Evolutionary conservation across 2,888 invertebrate species (phyloP).

Genomic region (Myathropa florea): DNA sequence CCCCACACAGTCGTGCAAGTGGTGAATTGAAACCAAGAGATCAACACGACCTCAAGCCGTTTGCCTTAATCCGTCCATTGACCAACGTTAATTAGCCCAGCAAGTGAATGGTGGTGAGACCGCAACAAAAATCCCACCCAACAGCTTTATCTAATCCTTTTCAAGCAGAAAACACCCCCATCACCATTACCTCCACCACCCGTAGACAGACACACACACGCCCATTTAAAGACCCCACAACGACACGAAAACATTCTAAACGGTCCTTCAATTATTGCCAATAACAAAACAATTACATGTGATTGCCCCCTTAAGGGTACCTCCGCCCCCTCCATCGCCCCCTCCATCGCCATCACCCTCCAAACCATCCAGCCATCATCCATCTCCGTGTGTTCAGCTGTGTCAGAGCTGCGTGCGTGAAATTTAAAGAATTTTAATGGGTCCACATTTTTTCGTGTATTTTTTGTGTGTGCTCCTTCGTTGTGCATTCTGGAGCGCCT

Average conservation of each 20-base stretch:
- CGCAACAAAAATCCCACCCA: neutral
- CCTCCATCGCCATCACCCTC: neutral
- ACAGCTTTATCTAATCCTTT: neutral
- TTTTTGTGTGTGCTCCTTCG: neutral
- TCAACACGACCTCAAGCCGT: neutral
- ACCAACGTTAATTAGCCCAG: neutral
- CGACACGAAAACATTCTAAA: constrained; percentile 35
- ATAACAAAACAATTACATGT: constrained; percentile 59
- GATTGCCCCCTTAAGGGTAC: constrained; percentile 44
- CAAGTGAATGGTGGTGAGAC: neutral
- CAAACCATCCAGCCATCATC: neutral
- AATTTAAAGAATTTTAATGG: constrained; percentile 55
- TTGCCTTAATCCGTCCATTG: neutral
- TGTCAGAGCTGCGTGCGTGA: constrained; percentile 4
- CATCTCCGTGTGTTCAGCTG: neutral
- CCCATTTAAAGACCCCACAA: neutral
- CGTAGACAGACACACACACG: neutral
- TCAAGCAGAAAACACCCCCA: neutral
- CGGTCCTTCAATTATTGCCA: constrained; percentile 51
- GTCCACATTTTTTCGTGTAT: constrained; percentile 11
- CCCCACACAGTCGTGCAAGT: no score
- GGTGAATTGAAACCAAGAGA: neutral
- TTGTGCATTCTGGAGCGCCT: neutral
- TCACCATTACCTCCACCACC: neutral
- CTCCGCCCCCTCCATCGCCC: neutral